phyloP scores from a whole-genome alignment of 2,797 vertebrate genomes.

The Darevskia mixta region DNA sequence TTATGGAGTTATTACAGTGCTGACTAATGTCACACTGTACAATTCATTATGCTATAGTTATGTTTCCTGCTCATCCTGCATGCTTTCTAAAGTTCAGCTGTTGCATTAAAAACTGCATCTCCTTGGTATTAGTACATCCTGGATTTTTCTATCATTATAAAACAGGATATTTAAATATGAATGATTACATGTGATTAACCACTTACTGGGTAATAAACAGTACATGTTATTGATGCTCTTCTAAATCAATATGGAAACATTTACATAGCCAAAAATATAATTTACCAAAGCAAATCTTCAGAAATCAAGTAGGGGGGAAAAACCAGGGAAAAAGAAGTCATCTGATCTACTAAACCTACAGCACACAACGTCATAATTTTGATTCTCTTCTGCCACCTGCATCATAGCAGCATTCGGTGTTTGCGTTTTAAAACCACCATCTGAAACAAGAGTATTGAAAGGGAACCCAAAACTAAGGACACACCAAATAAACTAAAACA shows the following conservation, averaged over 20 bases:
- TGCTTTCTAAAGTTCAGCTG: background rate
- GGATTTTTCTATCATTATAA: slow-evolving; percentile 8
- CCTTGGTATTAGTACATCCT: background rate
- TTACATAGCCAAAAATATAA: background rate
- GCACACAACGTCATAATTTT: background rate
- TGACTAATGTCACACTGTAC: background rate
- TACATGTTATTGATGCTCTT: too few relatives aligned
- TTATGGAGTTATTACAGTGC: background rate
- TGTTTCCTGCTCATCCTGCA: background rate
- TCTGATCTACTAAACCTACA: background rate
- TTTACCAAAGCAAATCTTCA: background rate
- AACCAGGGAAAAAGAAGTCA: background rate
- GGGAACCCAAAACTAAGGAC: background rate
- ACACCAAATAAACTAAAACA: background rate
- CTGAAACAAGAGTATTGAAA: background rate
- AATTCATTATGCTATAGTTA: background rate
- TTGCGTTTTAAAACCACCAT: background rate
- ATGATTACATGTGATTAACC: background rate
- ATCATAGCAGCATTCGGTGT: background rate
- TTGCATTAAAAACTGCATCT: background rate
- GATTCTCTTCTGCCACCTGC: background rate
- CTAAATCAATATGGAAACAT: background rate
- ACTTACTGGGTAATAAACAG: background rate
- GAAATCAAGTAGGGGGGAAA: background rate
- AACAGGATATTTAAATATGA: background rate